These are phyloP conservation scores for Diloba caeruleocephala DNA, from an alignment of 2,888 invertebrate species.

Conservation along the genomic window DNA sequence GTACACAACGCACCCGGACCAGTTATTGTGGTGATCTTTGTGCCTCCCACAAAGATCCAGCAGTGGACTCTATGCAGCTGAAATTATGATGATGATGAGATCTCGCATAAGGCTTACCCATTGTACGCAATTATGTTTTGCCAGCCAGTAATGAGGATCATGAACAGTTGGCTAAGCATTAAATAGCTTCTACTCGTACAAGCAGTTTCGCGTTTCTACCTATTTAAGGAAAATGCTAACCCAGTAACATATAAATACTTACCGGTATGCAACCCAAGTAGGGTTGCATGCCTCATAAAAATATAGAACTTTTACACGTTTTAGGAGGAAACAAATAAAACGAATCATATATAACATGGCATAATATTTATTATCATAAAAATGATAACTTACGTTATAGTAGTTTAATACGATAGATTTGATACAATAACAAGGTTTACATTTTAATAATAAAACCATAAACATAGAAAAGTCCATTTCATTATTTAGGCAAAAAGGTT, in stretches of 20 bases:
- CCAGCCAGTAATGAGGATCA: too few species aligned
- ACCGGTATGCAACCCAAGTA: constrained; percentile 1
- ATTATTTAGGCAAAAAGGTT: constrained; percentile 19
- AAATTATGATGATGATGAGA: too few species aligned
- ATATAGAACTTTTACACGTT: background rate
- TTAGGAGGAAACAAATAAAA: constrained; percentile 28
- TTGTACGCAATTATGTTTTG: background rate
- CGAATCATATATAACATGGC: constrained; percentile 71
- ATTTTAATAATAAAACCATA: constrained; percentile 4
- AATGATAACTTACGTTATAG: constrained; percentile 56
- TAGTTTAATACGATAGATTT: constrained; percentile 41
- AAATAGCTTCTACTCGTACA: background rate
- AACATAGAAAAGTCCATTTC: constrained; percentile 4
- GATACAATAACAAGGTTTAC: too few species aligned
- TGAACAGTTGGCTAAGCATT: constrained; percentile 3
- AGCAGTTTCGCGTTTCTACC: constrained; percentile 19
- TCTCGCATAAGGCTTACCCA: too few species aligned
- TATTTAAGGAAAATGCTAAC: constrained; percentile 10
- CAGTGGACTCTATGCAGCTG: too few species aligned
- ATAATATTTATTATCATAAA: constrained; percentile 76
- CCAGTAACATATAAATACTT: constrained; percentile 2
- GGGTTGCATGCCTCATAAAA: background rate
- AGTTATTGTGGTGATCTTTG: too few species aligned
- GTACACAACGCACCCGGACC: too few species aligned
- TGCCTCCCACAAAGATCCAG: too few species aligned